These are phyloP conservation scores for Planococcus citri DNA, from an alignment of 1,140 invertebrate species.

Conservation along the genomic window DNA sequence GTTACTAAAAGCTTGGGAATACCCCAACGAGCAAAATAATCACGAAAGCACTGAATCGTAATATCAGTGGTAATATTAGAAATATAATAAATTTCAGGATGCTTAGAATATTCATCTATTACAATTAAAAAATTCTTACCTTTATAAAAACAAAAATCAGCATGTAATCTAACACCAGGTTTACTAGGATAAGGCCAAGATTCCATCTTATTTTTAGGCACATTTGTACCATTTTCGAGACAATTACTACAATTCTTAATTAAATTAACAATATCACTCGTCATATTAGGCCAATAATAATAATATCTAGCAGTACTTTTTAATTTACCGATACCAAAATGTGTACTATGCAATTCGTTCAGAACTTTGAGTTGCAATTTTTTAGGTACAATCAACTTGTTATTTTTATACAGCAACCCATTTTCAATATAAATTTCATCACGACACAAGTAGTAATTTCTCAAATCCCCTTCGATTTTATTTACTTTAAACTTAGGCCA, in stretches of 20 bases:
- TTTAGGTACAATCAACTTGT: conserved; percentile 30
- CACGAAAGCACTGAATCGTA: background rate
- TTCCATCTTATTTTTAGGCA: conserved; percentile 17
- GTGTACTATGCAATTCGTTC: conserved; percentile 34
- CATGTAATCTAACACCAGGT: conserved; percentile 29
- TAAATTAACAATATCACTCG: conserved; percentile 33
- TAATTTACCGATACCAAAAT: conserved; percentile 37
- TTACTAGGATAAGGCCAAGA: conserved; percentile 21
- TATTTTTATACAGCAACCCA: conserved; percentile 28
- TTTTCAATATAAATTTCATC: conserved; percentile 24
- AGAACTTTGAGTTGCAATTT: conserved; percentile 28
- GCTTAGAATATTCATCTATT: background rate
- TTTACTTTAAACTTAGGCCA: conserved; percentile 14
- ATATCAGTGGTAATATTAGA: background rate
- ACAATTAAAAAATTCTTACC: background rate
- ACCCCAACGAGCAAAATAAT: background rate
- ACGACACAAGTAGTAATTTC: conserved; percentile 22
- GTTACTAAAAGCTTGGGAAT: background rate
- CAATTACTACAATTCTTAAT: no score
- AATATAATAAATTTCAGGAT: background rate
- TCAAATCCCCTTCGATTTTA: background rate
- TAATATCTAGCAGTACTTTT: conserved; percentile 37
- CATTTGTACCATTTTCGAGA: conserved; percentile 22
- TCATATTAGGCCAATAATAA: conserved; percentile 38
- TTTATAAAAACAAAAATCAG: conserved; percentile 31